Base-by-base conservation (phyloP, 1,140 invertebrate genomes). In the Oppia nitens region DNA sequence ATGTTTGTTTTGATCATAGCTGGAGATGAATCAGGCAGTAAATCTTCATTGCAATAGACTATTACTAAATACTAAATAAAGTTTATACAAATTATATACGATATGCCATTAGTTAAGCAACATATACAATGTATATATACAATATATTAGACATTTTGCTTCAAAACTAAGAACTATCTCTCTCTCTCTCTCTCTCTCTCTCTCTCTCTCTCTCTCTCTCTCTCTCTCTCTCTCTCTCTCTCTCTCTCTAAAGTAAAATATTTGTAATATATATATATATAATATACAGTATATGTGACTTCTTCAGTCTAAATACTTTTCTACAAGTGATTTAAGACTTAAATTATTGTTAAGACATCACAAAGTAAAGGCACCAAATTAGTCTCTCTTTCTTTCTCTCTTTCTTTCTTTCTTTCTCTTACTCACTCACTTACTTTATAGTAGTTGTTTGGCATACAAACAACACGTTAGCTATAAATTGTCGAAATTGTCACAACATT, bases 151-250 rank as follows among this genome's bases (percentile, higher is more conserved):
- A 53, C 11, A n/a, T 23, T 27, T 55, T 55, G 29, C 47, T 57
- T 57, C n/a, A 21, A 24, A 49, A 51, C 47, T 55, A n/a, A 23
- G 20, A 3, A 51, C n/a, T 47, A 2, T 56, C 28, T 56, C 47
- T 49, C 45, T 14, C 20, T 54, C 55, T 57, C 21, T 57, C 53
- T 53, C 47, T 57, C 55, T 57, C 3, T 57, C 55, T 53, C 55
- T 3, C 55, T 57, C 53, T 50, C 53, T 55, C 45, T 57, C 55
- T 57, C 55, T 57, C 55, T 53, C 47, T 57, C 55, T 57, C 23
- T 57, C 47, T 55, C 51, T 57, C 55, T 54, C 47, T 12, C 55
- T 12, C 55, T 3, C 14, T 57, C 28, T 57, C 48, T 57, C 12
- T 55, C 20, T 55, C 55, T 3, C 53, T 57, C 55, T 57, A 9